These are phyloP conservation scores for Molothrus ater DNA, from an alignment of 2,797 vertebrate species.

Conservation along the genomic window DNA sequence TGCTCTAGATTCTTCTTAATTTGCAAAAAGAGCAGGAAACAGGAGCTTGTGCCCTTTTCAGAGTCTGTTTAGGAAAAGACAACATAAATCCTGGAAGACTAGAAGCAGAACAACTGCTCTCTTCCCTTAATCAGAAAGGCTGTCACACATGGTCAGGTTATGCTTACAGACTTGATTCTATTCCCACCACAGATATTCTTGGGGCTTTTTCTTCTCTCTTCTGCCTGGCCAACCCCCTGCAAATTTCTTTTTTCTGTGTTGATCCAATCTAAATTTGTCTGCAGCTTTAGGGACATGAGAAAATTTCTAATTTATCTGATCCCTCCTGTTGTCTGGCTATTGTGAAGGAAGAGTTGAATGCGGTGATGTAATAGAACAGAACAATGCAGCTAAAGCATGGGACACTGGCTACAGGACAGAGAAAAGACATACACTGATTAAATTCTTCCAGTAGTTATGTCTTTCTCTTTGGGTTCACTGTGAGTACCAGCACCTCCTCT, in stretches of 20 bases:
- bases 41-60: not conserved
- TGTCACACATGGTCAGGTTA: not conserved
- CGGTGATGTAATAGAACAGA: not conserved
- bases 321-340: not conserved
- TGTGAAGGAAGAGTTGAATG: not conserved
- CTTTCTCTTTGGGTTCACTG: not conserved
- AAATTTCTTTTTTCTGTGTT: not conserved
- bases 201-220: not conserved
- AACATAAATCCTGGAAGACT: not conserved
- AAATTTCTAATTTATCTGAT: not conserved
- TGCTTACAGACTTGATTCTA: fast-evolving
- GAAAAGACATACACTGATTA: not conserved
- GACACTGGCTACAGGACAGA: not conserved
- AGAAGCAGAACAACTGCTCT: not conserved
- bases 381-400: not conserved
- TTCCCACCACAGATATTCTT: not conserved
- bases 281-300: not conserved
- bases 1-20: not conserved
- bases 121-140: not conserved
- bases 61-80: not conserved
- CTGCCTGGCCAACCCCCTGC: fast-evolving
- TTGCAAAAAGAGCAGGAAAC: not conserved
- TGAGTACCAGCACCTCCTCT: not conserved
- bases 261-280: not conserved
- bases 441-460: not conserved